Conservation (phyloP, 2,113 vertebrate species). For the Lathamus discolor region DNA sequence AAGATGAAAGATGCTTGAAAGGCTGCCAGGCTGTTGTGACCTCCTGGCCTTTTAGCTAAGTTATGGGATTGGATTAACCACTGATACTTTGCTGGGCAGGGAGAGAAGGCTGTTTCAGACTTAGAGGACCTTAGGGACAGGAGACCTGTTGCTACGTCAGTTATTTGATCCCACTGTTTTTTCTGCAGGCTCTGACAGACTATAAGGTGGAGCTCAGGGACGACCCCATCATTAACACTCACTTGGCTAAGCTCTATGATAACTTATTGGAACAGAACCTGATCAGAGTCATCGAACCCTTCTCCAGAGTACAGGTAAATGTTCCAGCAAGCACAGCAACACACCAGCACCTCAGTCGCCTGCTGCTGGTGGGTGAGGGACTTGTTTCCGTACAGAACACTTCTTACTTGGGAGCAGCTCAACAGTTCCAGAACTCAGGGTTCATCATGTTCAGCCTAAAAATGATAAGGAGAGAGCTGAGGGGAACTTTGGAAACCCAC, state of each 20-base stretch:
- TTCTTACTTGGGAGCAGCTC: background rate
- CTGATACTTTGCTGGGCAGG: background rate
- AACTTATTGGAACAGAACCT: constrained; percentile 98
- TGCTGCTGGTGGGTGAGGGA: background rate
- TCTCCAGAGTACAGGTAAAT: constrained; percentile 96
- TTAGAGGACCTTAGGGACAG: background rate
- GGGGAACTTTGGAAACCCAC: background rate
- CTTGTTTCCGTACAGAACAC: background rate
- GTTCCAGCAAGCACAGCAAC: background rate
- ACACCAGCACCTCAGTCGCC: background rate
- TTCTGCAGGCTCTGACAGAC: constrained; percentile 90
- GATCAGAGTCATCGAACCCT: constrained; percentile 97
- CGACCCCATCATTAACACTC: constrained; percentile 96
- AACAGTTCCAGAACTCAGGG: background rate
- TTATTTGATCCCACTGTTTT: background rate
- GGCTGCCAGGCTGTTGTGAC: background rate
- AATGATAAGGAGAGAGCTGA: background rate
- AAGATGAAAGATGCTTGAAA: background rate
- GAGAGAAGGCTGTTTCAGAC: background rate
- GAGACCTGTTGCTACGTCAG: background rate
- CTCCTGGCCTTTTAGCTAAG: background rate
- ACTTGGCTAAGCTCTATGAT: constrained; percentile 95
- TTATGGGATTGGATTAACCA: background rate
- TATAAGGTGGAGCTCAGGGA: constrained; percentile 95
- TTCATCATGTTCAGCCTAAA: background rate